Evolutionary conservation across 2,797 vertebrate genomes (phyloP).

Genomic region (Lerista edwardsae): DNA sequence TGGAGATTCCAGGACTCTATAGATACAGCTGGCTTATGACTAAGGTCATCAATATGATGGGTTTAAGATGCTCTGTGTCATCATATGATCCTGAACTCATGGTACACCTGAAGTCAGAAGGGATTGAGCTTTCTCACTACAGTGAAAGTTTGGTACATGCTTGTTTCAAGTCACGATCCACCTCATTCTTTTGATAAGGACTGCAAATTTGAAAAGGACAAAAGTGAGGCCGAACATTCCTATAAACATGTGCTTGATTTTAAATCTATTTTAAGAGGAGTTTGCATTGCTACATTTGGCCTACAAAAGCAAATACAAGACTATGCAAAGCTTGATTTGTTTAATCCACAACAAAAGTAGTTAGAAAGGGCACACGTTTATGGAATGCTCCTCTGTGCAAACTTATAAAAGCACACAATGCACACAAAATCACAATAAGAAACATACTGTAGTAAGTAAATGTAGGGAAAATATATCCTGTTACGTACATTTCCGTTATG

Average conservation of each 20-base stretch:
- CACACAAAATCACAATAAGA: background rate
- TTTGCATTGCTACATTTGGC: background rate
- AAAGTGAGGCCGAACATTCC: too few relatives aligned
- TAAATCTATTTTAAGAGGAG: background rate
- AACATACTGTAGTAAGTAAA: background rate
- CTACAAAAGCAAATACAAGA: background rate
- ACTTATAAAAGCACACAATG: constrained; percentile 2
- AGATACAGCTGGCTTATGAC: too few relatives aligned
- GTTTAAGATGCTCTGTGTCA: too few relatives aligned
- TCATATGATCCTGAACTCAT: too few relatives aligned
- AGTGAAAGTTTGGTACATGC: too few relatives aligned
- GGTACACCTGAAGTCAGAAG: too few relatives aligned
- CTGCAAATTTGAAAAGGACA: too few relatives aligned
- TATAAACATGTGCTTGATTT: background rate
- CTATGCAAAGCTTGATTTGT: constrained; percentile 2
- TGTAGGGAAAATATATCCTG: background rate
- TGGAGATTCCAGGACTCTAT: too few relatives aligned
- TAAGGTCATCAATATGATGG: too few relatives aligned
- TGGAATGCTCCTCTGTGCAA: background rate
- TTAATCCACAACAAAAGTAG: background rate
- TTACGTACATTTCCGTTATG: constrained; percentile 95
- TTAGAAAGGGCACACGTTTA: background rate
- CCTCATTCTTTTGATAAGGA: too few relatives aligned
- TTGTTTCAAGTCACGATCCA: too few relatives aligned
- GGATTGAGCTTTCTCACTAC: too few relatives aligned